Evolutionary conservation across 1,140 invertebrate genomes (phyloP).

Genomic region (Acromyrmex heyeri): DNA sequence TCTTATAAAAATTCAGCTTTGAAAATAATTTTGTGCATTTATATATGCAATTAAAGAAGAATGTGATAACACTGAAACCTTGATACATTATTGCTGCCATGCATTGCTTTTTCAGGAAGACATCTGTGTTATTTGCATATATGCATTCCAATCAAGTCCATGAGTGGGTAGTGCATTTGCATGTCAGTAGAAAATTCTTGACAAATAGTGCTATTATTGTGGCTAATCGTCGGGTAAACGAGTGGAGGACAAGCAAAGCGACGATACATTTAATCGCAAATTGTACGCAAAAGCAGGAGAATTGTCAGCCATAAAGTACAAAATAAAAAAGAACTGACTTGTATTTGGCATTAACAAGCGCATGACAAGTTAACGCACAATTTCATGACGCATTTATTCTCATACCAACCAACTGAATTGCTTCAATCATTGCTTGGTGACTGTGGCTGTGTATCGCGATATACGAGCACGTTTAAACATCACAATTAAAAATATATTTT

Average conservation of each 20-base stretch:
- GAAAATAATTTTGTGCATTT: neutral
- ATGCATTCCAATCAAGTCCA: neutral
- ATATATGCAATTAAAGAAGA: neutral
- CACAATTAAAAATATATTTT: neutral
- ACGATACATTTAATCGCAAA: neutral
- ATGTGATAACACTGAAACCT: neutral
- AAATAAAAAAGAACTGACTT: neutral
- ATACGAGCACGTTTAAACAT: neutral
- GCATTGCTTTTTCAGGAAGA: slow-evolving; percentile 9
- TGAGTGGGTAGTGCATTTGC: neutral
- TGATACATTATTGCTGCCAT: slow-evolving; percentile 12
- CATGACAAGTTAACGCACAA: neutral
- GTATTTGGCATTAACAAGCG: neutral
- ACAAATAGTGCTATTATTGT: neutral
- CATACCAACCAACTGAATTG: neutral
- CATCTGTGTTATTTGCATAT: slow-evolving; percentile 16
- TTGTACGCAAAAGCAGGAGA: neutral
- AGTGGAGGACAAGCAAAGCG: neutral
- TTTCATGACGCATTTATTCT: neutral
- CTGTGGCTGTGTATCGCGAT: neutral
- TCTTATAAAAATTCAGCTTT: neutral
- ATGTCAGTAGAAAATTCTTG: neutral
- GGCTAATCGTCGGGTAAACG: neutral
- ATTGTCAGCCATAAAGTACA: neutral
- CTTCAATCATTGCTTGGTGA: neutral